Conservation (phyloP, 2,797 vertebrate genomes). For the Acanthopagrus latus region DNA sequence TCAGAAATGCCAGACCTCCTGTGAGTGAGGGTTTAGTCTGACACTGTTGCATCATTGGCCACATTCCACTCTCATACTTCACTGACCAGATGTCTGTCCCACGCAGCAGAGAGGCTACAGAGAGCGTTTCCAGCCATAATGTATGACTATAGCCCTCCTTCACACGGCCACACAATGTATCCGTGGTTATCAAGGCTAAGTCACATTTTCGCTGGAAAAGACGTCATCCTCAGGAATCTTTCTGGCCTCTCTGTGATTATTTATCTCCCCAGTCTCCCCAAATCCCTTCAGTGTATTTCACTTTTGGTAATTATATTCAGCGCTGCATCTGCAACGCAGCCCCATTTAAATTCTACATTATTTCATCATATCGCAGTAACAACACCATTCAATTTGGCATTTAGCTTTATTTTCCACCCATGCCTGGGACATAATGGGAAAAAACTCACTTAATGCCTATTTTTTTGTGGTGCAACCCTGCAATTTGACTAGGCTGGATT, state of each 20-base stretch:
- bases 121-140: slow-evolving; percentile 47
- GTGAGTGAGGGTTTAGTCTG: slow-evolving; percentile 34
- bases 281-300: slow-evolving; percentile 2
- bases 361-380: slow-evolving; percentile 63
- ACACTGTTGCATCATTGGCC: slow-evolving; percentile 37
- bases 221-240: slow-evolving; percentile 27
- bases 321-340: slow-evolving; percentile 30
- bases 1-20: slow-evolving; percentile 9
- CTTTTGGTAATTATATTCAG: slow-evolving; percentile 30
- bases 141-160: slow-evolving; percentile 17
- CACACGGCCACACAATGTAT: slow-evolving; percentile 31
- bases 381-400: slow-evolving; percentile 52
- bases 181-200: slow-evolving; percentile 46
- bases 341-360: slow-evolving; percentile 53
- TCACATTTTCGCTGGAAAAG: slow-evolving; percentile 40
- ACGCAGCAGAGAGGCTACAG: slow-evolving; percentile 40
- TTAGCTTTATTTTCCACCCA: slow-evolving; percentile 62
- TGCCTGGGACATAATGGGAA: slow-evolving; percentile 58
- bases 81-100: slow-evolving; percentile 70
- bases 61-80: slow-evolving; percentile 45
- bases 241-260: slow-evolving; percentile 4
- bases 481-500: slow-evolving; percentile 71
- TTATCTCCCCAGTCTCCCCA: slow-evolving; percentile 9
- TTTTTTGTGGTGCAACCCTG: slow-evolving; percentile 64
- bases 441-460: slow-evolving; percentile 63